Percentiles rank a stretch among this genome's conserved stretches.
phyloP scores from a whole-genome alignment of 1,140 invertebrate species.

The Thaumatotibia leucotreta region DNA sequence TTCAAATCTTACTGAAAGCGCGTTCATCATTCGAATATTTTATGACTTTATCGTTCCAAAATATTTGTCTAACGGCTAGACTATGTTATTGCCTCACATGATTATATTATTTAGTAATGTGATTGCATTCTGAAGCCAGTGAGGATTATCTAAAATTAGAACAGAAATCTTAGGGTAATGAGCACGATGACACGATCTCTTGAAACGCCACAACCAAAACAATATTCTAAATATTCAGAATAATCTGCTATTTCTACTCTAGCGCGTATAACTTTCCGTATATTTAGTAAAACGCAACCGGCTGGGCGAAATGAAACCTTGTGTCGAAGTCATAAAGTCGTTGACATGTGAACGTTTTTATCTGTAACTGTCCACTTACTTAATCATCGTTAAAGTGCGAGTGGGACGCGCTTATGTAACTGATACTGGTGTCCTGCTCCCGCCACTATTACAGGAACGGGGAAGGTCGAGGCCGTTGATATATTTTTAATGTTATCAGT shows the following conservation, averaged over 20 bases:
- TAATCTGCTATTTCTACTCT: background rate
- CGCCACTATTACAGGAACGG: background rate
- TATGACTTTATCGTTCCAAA: no score
- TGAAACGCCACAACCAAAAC: background rate
- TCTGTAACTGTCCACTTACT: background rate
- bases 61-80: no score
- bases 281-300: background rate
- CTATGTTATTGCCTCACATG: no score
- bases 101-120: no score
- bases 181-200: background rate
- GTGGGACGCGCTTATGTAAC: background rate
- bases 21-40: no score
- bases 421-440: background rate
- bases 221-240: background rate
- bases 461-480: background rate
- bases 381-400: background rate
- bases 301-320: background rate
- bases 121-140: background rate
- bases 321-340: background rate
- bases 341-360: background rate
- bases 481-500: background rate
- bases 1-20: no score
- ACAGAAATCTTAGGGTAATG: background rate
- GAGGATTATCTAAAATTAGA: background rate
- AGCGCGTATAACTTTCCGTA: background rate